phyloP scores from a whole-genome alignment of 2,113 vertebrate genomes.

The Sinocyclocheilus grahami region DNA sequence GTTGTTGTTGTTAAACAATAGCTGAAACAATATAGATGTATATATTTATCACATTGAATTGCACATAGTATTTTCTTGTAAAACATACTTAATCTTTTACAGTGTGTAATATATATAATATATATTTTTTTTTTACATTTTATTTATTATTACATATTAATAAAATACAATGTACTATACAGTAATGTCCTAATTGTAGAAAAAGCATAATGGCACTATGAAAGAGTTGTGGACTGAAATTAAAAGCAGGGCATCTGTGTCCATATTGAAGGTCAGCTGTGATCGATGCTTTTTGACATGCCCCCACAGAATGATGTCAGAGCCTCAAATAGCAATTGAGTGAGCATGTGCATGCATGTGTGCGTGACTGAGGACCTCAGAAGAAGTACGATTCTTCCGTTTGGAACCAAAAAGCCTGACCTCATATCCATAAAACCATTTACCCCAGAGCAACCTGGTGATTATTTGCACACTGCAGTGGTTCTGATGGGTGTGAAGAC shows the following conservation, averaged over 20 bases:
- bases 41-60: too few relatives aligned
- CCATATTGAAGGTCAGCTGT: conserved; percentile 70
- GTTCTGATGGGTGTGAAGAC: background rate
- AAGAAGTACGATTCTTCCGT: conserved; percentile 58
- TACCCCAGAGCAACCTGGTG: background rate
- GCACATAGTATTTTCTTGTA: too few relatives aligned
- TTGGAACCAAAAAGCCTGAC: conserved; percentile 63
- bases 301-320: conserved; percentile 73
- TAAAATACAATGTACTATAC: background rate
- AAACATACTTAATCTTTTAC: too few relatives aligned
- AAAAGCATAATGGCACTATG: background rate
- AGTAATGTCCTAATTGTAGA: background rate
- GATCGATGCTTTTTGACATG: conserved; percentile 78
- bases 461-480: background rate
- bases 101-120: too few relatives aligned
- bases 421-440: background rate
- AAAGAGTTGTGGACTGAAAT: background rate
- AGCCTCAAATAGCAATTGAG: conserved; percentile 55
- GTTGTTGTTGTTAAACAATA: too few relatives aligned
- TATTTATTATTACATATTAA: background rate
- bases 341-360: conserved; percentile 53
- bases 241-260: background rate
- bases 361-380: conserved; percentile 35
- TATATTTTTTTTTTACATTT: too few relatives aligned
- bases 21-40: too few relatives aligned